A percentile compares a stretch with the other conserved stretches of the same genome.
phyloP scores from a whole-genome alignment of 2,113 vertebrate genomes.

The Choloepus hoffmanni region DNA sequence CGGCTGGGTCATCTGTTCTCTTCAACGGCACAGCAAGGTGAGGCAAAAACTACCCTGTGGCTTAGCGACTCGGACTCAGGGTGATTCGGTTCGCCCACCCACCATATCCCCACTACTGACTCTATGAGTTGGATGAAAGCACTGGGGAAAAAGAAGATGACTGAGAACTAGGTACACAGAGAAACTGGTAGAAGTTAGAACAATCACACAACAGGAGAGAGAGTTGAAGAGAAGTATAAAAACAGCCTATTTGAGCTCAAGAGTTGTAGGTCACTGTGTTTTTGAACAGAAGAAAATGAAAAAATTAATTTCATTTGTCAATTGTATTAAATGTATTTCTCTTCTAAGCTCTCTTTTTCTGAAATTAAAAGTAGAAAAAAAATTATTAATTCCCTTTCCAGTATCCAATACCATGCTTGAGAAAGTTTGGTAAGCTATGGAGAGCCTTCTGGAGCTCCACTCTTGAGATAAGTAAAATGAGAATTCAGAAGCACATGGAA shows the following conservation, averaged over 20 bases:
- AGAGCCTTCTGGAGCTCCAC: background rate
- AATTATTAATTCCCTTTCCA: background rate
- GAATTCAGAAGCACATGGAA: background rate
- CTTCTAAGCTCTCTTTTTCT: slow-evolving; percentile 16
- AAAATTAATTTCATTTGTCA: background rate
- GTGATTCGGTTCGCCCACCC: background rate
- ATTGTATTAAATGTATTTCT: background rate
- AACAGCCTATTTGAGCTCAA: background rate
- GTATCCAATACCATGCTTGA: background rate
- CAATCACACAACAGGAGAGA: too few species aligned
- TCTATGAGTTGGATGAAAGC: background rate
- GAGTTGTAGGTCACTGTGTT: background rate
- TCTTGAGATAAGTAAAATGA: background rate
- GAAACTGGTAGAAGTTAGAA: background rate
- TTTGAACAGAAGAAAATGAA: slow-evolving; percentile 13
- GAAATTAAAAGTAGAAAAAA: slow-evolving; percentile 41
- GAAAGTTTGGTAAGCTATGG: slow-evolving; percentile 1
- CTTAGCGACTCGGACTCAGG: background rate
- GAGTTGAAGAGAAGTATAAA: background rate
- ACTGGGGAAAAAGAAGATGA: background rate
- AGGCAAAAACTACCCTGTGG: background rate
- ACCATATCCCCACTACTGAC: background rate
- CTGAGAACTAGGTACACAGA: background rate
- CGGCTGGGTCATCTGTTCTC: background rate
- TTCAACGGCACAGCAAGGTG: background rate